phyloP scores from a whole-genome alignment of 2,888 invertebrate genomes.

The Eupithecia exiguata region DNA sequence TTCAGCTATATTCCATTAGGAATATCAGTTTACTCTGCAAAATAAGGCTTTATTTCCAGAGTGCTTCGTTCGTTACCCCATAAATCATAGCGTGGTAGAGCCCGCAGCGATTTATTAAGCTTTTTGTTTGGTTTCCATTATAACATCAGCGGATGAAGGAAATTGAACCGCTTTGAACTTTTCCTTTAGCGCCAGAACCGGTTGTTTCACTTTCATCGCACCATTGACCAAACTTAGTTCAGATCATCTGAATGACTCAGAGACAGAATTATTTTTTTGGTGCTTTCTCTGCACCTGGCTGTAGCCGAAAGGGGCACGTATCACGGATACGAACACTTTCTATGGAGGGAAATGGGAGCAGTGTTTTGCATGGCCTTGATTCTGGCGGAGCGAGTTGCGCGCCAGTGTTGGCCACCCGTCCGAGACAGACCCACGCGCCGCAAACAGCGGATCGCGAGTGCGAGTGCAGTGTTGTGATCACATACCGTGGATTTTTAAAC shows the following conservation, averaged over 20 bases:
- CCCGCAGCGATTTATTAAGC: conserved; percentile 35
- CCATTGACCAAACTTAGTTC: conserved; percentile 51
- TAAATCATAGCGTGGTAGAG: conserved; percentile 36
- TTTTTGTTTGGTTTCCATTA: conserved; percentile 39
- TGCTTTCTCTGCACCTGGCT: conserved; percentile 80
- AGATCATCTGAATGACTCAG: conserved; percentile 76
- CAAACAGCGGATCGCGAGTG: conserved; percentile 62
- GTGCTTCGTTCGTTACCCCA: conserved; percentile 12
- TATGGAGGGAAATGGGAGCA: conserved; percentile 79
- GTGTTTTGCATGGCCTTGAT: conserved; percentile 80
- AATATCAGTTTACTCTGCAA: conserved; percentile 27
- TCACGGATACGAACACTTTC: conserved; percentile 82
- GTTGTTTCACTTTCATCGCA: conserved; percentile 74
- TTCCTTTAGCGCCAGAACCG: conserved; percentile 70
- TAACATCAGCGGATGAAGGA: conserved; percentile 29
- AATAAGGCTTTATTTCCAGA: conserved; percentile 18
- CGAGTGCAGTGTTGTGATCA: conserved; percentile 57
- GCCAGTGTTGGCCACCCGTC: conserved; percentile 63
- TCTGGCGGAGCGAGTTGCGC: conserved; percentile 57
- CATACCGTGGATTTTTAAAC: conserved; percentile 58
- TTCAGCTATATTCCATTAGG: not conserved
- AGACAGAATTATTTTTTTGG: conserved; percentile 68
- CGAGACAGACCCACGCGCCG: conserved; percentile 45
- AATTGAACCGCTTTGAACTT: conserved; percentile 48
- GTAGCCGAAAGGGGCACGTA: conserved; percentile 72